Conservation (phyloP, 1,140 invertebrate species). For the Latrodectus geometricus region DNA sequence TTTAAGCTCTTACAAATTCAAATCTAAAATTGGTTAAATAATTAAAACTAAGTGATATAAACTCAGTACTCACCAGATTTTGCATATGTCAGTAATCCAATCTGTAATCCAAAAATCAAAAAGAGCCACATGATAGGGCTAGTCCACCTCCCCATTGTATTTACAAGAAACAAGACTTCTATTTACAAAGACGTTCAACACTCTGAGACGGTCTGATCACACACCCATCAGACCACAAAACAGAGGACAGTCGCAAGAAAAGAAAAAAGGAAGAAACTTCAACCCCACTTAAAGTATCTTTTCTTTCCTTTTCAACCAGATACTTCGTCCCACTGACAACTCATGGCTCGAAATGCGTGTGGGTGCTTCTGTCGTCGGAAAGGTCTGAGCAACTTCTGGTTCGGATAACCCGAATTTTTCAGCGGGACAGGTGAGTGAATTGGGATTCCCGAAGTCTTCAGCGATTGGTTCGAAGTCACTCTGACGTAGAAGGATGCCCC, state of each 20-base stretch:
- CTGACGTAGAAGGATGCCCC: constrained; percentile 34
- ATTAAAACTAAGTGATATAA: neutral
- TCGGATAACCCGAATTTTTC: neutral
- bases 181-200: constrained; percentile 22
- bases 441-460: constrained; percentile 16
- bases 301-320: constrained; percentile 8
- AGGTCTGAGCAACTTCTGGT: constrained; percentile 8
- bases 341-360: constrained; percentile 14
- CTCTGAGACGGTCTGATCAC: constrained; percentile 35
- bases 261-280: neutral
- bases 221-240: constrained; percentile 39
- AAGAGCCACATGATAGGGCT: constrained; percentile 29
- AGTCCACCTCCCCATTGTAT: constrained; percentile 28
- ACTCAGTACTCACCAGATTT: constrained; percentile 19
- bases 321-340: constrained; percentile 3
- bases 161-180: constrained; percentile 34
- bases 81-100: constrained; percentile 32
- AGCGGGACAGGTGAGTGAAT: constrained; percentile 48
- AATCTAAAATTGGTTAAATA: too few species aligned
- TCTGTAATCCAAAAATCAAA: constrained; percentile 48
- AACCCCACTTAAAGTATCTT: constrained; percentile 13
- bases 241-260: neutral
- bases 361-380: constrained; percentile 15
- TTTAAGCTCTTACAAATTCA: too few species aligned
- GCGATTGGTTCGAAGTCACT: constrained; percentile 22